Percentiles rank a stretch among this genome's conserved stretches.
Evolutionary conservation across 2,797 vertebrate genomes (phyloP).

Genomic region (Trichosurus vulpecula): DNA sequence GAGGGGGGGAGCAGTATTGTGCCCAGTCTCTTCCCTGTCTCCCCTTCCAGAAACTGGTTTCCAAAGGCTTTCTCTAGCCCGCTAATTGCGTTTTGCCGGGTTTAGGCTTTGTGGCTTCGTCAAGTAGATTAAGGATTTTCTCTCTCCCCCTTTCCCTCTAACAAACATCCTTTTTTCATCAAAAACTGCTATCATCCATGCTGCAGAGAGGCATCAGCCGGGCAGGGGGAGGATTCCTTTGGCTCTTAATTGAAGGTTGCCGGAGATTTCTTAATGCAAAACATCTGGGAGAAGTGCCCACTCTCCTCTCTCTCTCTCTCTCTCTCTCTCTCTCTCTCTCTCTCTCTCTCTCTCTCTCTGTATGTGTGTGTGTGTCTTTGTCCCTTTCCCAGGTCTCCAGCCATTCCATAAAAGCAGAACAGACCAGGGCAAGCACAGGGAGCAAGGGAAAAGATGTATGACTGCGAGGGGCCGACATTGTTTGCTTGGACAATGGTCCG

Average conservation of each 20-base stretch:
- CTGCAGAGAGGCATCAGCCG: not conserved
- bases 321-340: too few species aligned
- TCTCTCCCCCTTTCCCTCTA: not conserved
- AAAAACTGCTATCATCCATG: not conserved
- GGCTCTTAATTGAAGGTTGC: not conserved
- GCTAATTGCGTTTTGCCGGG: slow-evolving; percentile 32
- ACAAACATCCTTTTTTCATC: not conserved
- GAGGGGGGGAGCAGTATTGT: not conserved
- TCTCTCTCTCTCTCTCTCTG: too few species aligned
- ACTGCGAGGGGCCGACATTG: not conserved
- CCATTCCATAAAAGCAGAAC: not conserved
- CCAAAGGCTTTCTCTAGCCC: slow-evolving; percentile 19
- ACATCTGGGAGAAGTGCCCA: not conserved
- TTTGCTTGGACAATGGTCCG: not conserved
- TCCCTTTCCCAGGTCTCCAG: not conserved
- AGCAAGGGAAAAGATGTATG: not conserved
- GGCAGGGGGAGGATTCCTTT: not conserved
- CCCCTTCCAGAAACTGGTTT: slow-evolving; percentile 6
- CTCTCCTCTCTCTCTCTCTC: too few species aligned
- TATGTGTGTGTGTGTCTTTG: not conserved
- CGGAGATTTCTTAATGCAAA: not conserved
- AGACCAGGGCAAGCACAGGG: slow-evolving; percentile 24
- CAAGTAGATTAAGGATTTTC: not conserved
- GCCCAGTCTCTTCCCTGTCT: not conserved
- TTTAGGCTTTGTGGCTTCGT: not conserved